These are phyloP conservation scores for Chunga burmeisteri DNA, from an alignment of 2,113 vertebrate genomes.

Conservation along the genomic window DNA sequence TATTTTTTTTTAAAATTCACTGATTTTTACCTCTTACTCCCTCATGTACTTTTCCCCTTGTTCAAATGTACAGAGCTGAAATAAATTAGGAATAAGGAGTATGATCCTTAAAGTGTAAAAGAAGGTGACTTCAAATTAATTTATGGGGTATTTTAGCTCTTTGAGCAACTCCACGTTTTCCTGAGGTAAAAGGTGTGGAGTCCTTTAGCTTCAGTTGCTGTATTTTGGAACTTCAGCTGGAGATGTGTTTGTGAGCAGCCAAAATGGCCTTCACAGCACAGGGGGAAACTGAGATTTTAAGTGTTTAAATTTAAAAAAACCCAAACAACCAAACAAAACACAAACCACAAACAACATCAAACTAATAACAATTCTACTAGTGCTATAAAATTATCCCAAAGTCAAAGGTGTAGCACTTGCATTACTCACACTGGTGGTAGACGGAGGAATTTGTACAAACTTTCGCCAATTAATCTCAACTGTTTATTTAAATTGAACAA, in stretches of 20 bases:
- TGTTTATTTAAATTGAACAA: slow-evolving; percentile 45
- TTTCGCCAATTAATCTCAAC: background rate
- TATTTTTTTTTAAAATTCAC: background rate
- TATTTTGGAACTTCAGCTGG: background rate
- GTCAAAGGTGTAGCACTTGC: background rate
- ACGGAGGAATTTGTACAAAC: background rate
- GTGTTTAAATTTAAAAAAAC: background rate
- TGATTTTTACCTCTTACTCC: background rate
- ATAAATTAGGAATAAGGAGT: background rate
- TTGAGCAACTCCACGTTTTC: background rate
- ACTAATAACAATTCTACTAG: background rate
- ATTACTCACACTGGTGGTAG: background rate
- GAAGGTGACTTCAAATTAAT: background rate
- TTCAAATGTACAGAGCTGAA: background rate
- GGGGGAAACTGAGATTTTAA: background rate
- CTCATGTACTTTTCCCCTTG: background rate
- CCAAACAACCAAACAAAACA: background rate
- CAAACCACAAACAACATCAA: too few species aligned
- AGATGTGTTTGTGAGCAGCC: background rate
- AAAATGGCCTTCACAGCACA: background rate
- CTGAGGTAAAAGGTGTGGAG: background rate
- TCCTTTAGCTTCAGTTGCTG: background rate
- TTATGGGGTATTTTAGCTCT: background rate
- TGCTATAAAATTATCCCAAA: background rate
- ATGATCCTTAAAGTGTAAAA: background rate